These are phyloP conservation scores for Phoxinus phoxinus DNA, from an alignment of 2,113 vertebrate genomes.

Conservation along the genomic window DNA sequence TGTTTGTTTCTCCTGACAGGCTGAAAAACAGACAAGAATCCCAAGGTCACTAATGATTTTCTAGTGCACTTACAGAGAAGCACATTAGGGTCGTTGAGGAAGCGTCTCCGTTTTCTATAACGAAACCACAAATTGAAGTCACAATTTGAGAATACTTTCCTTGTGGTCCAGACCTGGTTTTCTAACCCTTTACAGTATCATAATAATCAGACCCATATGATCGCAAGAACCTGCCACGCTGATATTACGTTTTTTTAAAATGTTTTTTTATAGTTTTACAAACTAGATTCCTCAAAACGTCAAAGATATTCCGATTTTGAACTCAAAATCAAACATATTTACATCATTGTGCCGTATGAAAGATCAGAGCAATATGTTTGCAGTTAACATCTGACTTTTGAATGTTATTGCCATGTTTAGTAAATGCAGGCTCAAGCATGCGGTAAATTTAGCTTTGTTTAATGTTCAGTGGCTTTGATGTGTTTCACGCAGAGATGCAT, in stretches of 20 bases:
- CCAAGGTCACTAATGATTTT: conserved; percentile 58
- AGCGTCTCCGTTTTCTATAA: conserved; percentile 53
- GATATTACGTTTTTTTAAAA: conserved; percentile 18
- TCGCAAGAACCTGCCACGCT: conserved; percentile 20
- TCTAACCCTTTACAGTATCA: conserved; percentile 36
- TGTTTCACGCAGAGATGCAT: conserved; percentile 27
- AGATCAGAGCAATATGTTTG: conserved; percentile 13
- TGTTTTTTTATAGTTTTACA: conserved; percentile 16
- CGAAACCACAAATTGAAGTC: conserved; percentile 52
- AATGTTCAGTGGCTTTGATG: conserved; percentile 46
- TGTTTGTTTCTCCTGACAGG: conserved; percentile 51
- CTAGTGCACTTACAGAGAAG: conserved; percentile 45
- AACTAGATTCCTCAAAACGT: background rate
- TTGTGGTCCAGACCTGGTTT: conserved; percentile 27
- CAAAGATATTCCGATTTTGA: background rate
- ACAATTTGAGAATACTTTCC: conserved; percentile 44
- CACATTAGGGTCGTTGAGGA: conserved; percentile 41
- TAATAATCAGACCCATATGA: conserved; percentile 49
- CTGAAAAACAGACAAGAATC: conserved; percentile 37
- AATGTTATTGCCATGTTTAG: conserved; percentile 32
- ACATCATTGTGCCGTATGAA: background rate
- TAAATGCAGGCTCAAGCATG: conserved; percentile 20
- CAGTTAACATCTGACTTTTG: conserved; percentile 8
- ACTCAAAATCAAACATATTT: background rate
- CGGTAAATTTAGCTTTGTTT: conserved; percentile 49